Evolutionary conservation across 1,140 invertebrate species (phyloP), one percentile per base, ranked within the genome.

Genomic region (Drosophila prosaltans): DNA sequence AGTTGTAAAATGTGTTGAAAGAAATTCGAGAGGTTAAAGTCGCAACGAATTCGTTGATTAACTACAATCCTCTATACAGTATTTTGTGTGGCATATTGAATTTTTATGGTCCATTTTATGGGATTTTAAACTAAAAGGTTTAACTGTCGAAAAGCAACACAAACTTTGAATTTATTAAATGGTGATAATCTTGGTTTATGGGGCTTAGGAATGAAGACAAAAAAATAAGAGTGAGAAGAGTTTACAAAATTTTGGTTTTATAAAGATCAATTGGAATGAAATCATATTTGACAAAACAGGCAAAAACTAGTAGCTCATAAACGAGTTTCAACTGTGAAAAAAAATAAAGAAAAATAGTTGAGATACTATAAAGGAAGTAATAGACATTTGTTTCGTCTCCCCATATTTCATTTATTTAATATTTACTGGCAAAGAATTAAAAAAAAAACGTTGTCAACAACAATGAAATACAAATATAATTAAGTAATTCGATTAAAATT

Each of bases 1-100:
- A 84, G 80, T 90, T 88, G 84, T 89, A 80, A 88, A 89, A 80
- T 73, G 83, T 88, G 84, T 84, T 80, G 83, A 89, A 84, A 74
- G 77, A 67, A 63, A 68, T 72, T 60, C 32, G 57, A 71, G 57
- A 74, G 45, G 45, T 51, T 51, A 9, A 51, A 51, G 78, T 60
- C 64, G 58, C 45, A 72, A 36, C 76, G 84, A 83, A 80, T 69
- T 68, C 51, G 36, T 39, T 48, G 67, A 39, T 68, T 68, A 68
- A 62, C 79, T 72, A 72, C 68, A 41, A 62, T 30, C 72, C 55
- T 9, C 45, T 30, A 57, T 58, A 24, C 57, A 55, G 66, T 28
- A 61, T 41, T 41, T 28, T 45, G 62, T 66, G 65, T 62, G 66
- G 66, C 36, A 36, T 58, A 70, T 83, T 80, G 40, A 55, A 74